Evolutionary conservation across 2,113 vertebrate species (phyloP), one percentile per base, ranked within the genome.

Genomic region (Ranitomeya imitator): DNA sequence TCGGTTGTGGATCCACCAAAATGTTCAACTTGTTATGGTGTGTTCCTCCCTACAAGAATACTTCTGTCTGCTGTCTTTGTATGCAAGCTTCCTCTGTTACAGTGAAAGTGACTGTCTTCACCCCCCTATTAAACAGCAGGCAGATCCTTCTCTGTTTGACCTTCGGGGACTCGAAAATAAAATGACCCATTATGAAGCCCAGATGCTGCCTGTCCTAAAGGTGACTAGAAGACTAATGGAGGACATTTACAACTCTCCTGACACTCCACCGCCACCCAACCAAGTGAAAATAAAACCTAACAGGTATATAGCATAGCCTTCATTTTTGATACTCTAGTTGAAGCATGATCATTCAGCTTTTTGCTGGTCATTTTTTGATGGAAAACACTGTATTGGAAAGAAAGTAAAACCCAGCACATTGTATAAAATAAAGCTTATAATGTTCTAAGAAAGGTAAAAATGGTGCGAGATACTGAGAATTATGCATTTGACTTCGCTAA

Each of bases 251-350:
- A 93, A 90, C 21, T 94, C 94, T 60, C 96, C 96, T 51, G 94
- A 95, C 14, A 93, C 95, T 18, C 92, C 95, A 0, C 90, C 96
- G 4, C 93, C 95, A 86, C 96, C 95, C 85, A 96, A 93, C 87
- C 93, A 94, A 1, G 96, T 96, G 91, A 97, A 96, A 31, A 95
- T 98, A 90, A 98, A 98, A 91, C 95, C 97, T 63, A 96, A 94
- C 96, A 97, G 96, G 97, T 98, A 69, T 18, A 92, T 61, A 45
- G 73, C 18, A 7, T 9, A 26, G n/a, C 23, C n/a, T 26, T 26
- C 65, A 12, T 13, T 69, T 23, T 69, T 69, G 12, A n/a, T 69
- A n/a, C 3, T 67, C 2, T n/a, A 8, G 13, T 67, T 21, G 19
- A 63, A 63, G 61, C 18, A 21, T 19, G 19, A 63, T 19, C 61